Percentiles rank a stretch among this genome's conserved stretches.
Conservation (phyloP, 1,140 invertebrate species). For the Cyrtorhinus lividipennis region DNA sequence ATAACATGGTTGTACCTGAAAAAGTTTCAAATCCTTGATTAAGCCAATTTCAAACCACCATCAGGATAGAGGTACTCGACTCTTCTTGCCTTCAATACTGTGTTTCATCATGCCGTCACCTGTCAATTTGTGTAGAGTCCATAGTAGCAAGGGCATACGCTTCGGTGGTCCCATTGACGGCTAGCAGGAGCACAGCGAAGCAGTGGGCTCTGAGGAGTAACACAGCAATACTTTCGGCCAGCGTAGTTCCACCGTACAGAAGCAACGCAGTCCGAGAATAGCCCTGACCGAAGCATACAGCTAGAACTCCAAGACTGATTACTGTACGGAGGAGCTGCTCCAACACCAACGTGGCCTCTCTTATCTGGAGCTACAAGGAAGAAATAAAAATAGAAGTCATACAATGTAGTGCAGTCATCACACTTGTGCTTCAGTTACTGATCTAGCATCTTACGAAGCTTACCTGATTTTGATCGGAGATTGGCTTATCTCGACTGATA, state of each 20-base stretch:
- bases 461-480: constrained; percentile 53
- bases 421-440: no score
- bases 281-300: constrained; percentile 77
- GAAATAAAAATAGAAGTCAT: no score
- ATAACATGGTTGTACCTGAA: constrained; percentile 72
- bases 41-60: no score
- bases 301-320: constrained; percentile 64
- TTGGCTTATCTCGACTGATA: constrained; percentile 56
- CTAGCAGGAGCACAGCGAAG: constrained; percentile 74
- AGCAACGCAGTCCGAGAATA: constrained; percentile 71
- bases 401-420: no score
- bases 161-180: constrained; percentile 91
- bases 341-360: constrained; percentile 63
- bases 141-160: constrained; percentile 94
- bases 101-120: no score
- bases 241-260: constrained; percentile 72
- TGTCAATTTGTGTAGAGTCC: constrained; percentile 69
- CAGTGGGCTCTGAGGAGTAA: constrained; percentile 74
- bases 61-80: no score
- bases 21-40: no score
- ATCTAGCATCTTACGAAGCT: no score
- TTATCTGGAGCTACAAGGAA: constrained; percentile 51
- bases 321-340: constrained; percentile 65
- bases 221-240: constrained; percentile 49
- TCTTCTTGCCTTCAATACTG: no score